A percentile compares a stretch with the other conserved stretches of the same genome.
Conservation (phyloP, 2,888 invertebrate species). For the Entomobrya multifasciata region DNA sequence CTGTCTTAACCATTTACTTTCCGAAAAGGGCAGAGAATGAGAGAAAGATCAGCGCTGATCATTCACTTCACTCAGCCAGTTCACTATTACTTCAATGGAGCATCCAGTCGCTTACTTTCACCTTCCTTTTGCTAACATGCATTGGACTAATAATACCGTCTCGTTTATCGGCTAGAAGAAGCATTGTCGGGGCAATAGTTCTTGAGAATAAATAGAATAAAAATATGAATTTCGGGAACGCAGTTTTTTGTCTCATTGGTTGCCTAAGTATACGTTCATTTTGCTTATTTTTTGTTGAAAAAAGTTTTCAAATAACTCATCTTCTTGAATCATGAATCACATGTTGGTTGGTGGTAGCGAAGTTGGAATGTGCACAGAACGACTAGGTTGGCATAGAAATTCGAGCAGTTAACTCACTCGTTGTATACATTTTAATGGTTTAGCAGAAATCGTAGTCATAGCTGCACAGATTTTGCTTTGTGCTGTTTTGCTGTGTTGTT, state of each 20-base stretch:
- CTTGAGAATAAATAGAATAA: background rate
- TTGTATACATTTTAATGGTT: background rate
- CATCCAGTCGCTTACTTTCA: no score
- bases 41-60: conserved; percentile 14
- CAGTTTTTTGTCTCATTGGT: background rate
- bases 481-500: conserved; percentile 20
- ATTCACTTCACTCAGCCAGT: conserved; percentile 21
- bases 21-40: background rate
- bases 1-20: conserved; percentile 11
- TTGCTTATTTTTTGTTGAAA: conserved; percentile 23
- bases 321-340: background rate
- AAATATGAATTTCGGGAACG: background rate
- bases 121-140: no score
- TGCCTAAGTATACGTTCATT: background rate
- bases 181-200: conserved; percentile 1
- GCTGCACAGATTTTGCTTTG: conserved; percentile 1
- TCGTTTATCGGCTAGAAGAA: background rate
- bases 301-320: conserved; percentile 43
- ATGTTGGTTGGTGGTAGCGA: background rate
- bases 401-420: background rate
- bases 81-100: background rate
- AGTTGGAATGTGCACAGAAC: background rate
- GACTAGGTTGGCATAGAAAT: background rate
- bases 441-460: no score
- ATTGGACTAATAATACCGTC: no score